Evolutionary conservation across 92 coral and sea anemone species (phyloP), one percentile per base, ranked within the genome.

Genomic region (Paramuricea clavata): DNA sequence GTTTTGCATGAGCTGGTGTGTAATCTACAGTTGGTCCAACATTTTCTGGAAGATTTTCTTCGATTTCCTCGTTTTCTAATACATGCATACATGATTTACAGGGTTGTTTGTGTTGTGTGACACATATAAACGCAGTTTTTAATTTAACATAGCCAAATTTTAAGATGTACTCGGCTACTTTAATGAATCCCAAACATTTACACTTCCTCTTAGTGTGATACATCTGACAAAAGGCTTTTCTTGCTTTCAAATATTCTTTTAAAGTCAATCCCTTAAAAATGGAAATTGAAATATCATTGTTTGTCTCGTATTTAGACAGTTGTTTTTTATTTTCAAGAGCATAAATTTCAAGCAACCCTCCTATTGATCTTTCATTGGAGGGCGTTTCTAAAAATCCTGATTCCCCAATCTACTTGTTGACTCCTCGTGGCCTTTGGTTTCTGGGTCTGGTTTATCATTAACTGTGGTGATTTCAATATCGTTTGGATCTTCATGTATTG

Each of bases 1-100:
- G 74, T 65, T 86, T 86, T 27, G 89, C 89, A 86, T 86, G 89
- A 25, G 81, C 81, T 42, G 50, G 59, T 56, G 50, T 74, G 59
- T 35, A 35, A 39, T 71, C 52, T 43, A n/a, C n/a, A 39, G 19
- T 22, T 5, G 28, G 22, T 19, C 22, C 28, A 22, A 47, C 16
- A 8, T 47, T n/a, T 21, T 9, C 42, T 39, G n/a, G n/a, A n/a
- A n/a, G n/a, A n/a, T n/a, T n/a, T n/a, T n/a, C n/a, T n/a, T n/a
- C n/a, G n/a, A n/a, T n/a, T n/a, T n/a, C n/a, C 52, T 3, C 44
- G 21, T 16, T 39, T 43, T 11, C 23, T 47, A 34, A 22, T 71
- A 0, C 8, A 9, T 30, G 28, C 12, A 3, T 22, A 33, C 78
- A 71, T 30, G 78, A n/a, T 39, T 71, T 22, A 34, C 49, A 71